These are phyloP conservation scores for Ctena decussata DNA, from an alignment of 2,888 invertebrate species.

Conservation along the genomic window DNA sequence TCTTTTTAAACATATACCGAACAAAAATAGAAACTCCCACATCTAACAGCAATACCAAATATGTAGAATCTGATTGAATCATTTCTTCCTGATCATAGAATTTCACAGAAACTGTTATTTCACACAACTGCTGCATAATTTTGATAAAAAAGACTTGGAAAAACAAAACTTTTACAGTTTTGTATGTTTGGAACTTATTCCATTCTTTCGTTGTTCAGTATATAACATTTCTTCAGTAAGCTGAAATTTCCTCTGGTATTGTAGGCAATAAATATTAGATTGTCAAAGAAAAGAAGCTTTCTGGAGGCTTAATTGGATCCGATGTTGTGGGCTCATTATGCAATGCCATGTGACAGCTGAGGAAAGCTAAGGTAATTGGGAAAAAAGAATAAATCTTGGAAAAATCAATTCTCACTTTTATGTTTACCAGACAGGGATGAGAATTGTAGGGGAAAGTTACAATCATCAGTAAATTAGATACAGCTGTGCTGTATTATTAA, in stretches of 20 bases:
- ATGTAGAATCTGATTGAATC: too few relatives aligned
- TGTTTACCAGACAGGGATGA: neutral
- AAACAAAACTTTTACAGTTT: too few relatives aligned
- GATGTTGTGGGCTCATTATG: neutral
- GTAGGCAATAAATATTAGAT: neutral
- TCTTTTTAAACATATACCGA: too few relatives aligned
- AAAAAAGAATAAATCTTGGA: neutral
- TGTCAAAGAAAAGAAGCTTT: neutral
- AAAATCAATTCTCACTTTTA: neutral
- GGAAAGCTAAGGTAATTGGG: neutral
- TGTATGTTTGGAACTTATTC: too few relatives aligned
- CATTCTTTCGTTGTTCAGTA: too few relatives aligned
- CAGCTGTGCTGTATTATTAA: neutral
- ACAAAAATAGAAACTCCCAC: too few relatives aligned
- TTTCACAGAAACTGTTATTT: too few relatives aligned
- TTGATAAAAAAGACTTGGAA: too few relatives aligned
- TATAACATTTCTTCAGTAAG: neutral
- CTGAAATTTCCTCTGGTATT: conserved; percentile 1
- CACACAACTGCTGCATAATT: too few relatives aligned
- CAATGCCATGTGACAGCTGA: neutral
- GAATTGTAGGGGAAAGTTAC: neutral
- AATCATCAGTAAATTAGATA: neutral
- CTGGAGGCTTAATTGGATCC: neutral
- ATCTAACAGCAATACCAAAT: too few relatives aligned
- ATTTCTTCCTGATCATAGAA: too few relatives aligned